Evolutionary conservation across 2,888 invertebrate species (phyloP).

Genomic region (Globia sparganii): DNA sequence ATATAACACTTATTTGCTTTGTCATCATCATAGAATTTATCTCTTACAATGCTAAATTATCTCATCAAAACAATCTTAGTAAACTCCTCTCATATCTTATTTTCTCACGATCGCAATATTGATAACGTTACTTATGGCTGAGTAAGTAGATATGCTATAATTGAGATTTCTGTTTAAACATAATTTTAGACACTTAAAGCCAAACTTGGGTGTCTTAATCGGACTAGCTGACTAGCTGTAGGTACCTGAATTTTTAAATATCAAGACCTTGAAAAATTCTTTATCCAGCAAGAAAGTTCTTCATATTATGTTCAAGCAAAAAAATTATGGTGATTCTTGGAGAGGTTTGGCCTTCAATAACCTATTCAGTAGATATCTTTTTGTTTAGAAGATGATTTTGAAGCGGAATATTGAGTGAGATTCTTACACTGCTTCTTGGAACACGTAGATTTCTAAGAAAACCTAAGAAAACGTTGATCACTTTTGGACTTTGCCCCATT

Average conservation of each 20-base stretch:
- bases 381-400: not conserved
- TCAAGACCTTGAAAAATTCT: too few species aligned
- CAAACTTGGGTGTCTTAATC: not conserved
- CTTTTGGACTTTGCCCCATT: too few species aligned
- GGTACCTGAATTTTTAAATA: not conserved
- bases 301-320: not conserved
- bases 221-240: too few species aligned
- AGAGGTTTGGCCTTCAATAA: not conserved
- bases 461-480: not conserved
- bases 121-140: not conserved
- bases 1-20: not conserved
- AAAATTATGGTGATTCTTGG: not conserved
- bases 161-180: not conserved
- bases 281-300: not conserved
- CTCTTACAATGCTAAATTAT: constrained; percentile 7
- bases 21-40: constrained; percentile 4
- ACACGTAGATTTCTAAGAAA: not conserved
- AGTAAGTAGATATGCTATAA: not conserved
- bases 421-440: not conserved
- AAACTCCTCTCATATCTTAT: constrained; percentile 26
- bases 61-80: constrained; percentile 14
- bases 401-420: not conserved
- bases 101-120: constrained; percentile 45
- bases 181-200: not conserved
- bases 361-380: not conserved